These are phyloP conservation scores for Cyrtorhinus lividipennis DNA, from an alignment of 1,140 invertebrate species.

Conservation along the genomic window DNA sequence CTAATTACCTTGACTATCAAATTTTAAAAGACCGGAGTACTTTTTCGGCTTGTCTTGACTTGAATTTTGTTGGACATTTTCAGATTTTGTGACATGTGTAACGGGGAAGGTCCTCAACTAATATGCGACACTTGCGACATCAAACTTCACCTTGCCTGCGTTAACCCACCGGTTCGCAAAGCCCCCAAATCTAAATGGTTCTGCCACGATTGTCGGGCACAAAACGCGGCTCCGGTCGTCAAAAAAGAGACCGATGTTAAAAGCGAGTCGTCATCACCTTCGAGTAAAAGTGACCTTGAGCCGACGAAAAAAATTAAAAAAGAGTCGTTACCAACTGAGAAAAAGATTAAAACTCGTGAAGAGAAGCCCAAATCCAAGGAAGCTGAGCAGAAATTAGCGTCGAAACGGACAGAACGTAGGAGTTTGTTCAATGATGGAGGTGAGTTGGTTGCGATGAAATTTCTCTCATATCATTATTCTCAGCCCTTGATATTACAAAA, in stretches of 20 bases:
- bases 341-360: neutral
- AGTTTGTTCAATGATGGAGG: too few species aligned
- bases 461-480: too few species aligned
- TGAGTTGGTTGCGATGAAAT: too few species aligned
- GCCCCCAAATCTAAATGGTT: constrained; percentile 43
- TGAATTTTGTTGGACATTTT: too few species aligned
- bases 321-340: neutral
- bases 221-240: neutral
- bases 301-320: neutral
- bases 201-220: constrained; percentile 37
- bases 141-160: constrained; percentile 41
- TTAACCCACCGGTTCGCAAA: constrained; percentile 40
- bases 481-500: too few species aligned
- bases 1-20: too few species aligned
- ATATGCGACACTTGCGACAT: constrained; percentile 40
- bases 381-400: too few species aligned
- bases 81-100: too few species aligned
- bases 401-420: too few species aligned
- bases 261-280: neutral
- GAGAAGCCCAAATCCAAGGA: neutral
- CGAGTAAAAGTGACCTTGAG: neutral
- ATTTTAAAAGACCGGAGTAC: too few species aligned
- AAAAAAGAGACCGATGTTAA: neutral
- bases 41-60: too few species aligned
- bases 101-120: constrained; percentile 37